Evolutionary conservation across 1,140 invertebrate species (phyloP), one percentile per base, ranked within the genome.

Genomic region (Leptestheria dahalacensis): DNA sequence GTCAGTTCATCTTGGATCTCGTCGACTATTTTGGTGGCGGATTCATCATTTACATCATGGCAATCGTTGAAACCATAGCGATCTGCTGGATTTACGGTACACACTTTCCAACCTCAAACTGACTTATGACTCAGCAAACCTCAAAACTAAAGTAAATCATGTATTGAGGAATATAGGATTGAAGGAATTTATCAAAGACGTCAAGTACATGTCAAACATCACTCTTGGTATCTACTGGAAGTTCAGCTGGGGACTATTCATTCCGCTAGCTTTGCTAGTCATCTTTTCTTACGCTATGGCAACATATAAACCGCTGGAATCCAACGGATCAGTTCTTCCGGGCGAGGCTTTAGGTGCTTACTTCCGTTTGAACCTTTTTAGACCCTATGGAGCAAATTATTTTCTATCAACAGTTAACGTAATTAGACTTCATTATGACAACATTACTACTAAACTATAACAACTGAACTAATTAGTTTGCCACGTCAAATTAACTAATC

Each of bases 11-110:
- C 29, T 73, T 95, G 25, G 85, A 81, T 59, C 70, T 95, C 18
- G 82, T 94, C 29, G 90, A 95, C 69, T 82, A 82, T 65, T 94
- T 86, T 68, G 88, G 83, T 10, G 84, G 83, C 25, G 85, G 86
- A 1, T 86, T 88, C 64, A 79, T 88, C 54, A 82, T 86, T 24
- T 78, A 88, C 57, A 77, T 88, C 54, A 74, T 88, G 28, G 84
- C 83, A 3, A 81, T 83, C 10, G 72, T 81, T 20, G 85, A 91
- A 71, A 77, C 85, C 3, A 71, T 80, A 25, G 81, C 77, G 3
- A 69, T 88, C 6, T 75, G 78, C 28, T 90, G 84, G 81, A 75
- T 89, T 58, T 91, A 91, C 65, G 86, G 58, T 60, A 60, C 1
- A 24, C 25, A 50, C 21, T 18, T 9, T 11, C 51, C 10, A 49